Percentiles rank a stretch among this genome's conserved stretches.
Conservation (phyloP, 1,140 invertebrate species). For the Melitaea cinxia region DNA sequence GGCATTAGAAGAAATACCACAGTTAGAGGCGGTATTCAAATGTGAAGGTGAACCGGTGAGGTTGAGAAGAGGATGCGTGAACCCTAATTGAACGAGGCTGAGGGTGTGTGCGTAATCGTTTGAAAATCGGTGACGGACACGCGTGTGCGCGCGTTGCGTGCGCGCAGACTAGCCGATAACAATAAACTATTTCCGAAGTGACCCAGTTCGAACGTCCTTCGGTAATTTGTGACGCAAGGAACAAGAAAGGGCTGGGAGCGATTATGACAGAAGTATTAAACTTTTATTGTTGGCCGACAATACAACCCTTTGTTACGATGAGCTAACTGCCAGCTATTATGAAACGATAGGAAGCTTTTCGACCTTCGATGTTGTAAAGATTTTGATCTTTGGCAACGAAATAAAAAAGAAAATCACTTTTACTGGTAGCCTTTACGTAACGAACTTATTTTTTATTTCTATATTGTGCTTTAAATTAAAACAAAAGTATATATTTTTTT, state of each 20-base stretch:
- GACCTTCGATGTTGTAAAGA: constrained; percentile 30
- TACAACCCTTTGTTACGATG: constrained; percentile 33
- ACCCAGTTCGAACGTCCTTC: constrained; percentile 80
- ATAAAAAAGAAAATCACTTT: constrained; percentile 3
- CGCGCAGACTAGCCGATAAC: constrained; percentile 79
- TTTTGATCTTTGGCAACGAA: constrained; percentile 20
- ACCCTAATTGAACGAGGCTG: constrained; percentile 62
- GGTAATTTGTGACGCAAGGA: constrained; percentile 78
- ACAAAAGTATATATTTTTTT: neutral
- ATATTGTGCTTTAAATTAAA: neutral
- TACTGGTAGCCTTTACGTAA: constrained; percentile 14
- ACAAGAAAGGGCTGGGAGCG: constrained; percentile 77
- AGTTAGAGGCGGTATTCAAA: constrained; percentile 51
- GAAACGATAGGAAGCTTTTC: constrained; percentile 20
- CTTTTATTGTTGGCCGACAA: constrained; percentile 60
- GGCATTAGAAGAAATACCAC: constrained; percentile 55
- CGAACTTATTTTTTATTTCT: neutral
- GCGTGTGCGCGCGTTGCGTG: constrained; percentile 65
- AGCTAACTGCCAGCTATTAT: constrained; percentile 29
- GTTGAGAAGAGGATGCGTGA: constrained; percentile 63
- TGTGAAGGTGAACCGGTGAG: constrained; percentile 65
- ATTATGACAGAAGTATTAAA: constrained; percentile 64
- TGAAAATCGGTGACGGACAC: constrained; percentile 50
- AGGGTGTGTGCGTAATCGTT: constrained; percentile 47
- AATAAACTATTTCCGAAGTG: constrained; percentile 82